Evolutionary conservation across 2,113 vertebrate genomes (phyloP), one percentile per base, ranked within the genome.

Genomic region (Callorhinus ursinus): DNA sequence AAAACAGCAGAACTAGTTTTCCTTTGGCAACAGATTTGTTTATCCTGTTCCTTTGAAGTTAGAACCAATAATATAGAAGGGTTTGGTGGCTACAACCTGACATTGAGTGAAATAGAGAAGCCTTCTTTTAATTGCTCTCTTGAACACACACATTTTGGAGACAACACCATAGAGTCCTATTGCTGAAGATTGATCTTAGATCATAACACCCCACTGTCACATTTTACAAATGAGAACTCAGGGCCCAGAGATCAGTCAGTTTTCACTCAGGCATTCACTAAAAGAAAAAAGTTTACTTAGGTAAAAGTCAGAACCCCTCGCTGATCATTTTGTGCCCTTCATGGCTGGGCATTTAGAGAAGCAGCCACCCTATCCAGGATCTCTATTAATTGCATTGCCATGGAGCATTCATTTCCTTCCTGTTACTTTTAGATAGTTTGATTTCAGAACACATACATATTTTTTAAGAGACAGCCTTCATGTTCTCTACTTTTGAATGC

Each of bases 11-110:
- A 88, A 88, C 24, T 87, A 59, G 15, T n/a, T 87, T 84, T 63
- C 55, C 55, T 57, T 89, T 59, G 39, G 71, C 81, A 93, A 77
- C 18, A 0, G 46, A 65, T 96, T 96, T 93, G 88, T 92, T 98
- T 90, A 90, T 90, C 51, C 39, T 53, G n/a, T 31, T 96, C 53
- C 59, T 97, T 94, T 88, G 84, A 97, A 96, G 21, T 88, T 85
- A 93, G 33, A 92, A 53, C 71, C 85, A 96, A 42, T 85, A 79
- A 86, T 31, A 63, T 59, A 85, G 39, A 94, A 72, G 14, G 33
- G 3, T 90, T 76, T 87, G n/a, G 39, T 69, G 77, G 51, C 80
- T 76, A 77, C 85, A 82, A n/a, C 22, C 67, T 95, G 83, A 83
- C n/a, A 79, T 95, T 65, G 81, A 42, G 13, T 92, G 67, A 89